phyloP scores from a whole-genome alignment of 2,113 vertebrate genomes.

The Rhea americana region DNA sequence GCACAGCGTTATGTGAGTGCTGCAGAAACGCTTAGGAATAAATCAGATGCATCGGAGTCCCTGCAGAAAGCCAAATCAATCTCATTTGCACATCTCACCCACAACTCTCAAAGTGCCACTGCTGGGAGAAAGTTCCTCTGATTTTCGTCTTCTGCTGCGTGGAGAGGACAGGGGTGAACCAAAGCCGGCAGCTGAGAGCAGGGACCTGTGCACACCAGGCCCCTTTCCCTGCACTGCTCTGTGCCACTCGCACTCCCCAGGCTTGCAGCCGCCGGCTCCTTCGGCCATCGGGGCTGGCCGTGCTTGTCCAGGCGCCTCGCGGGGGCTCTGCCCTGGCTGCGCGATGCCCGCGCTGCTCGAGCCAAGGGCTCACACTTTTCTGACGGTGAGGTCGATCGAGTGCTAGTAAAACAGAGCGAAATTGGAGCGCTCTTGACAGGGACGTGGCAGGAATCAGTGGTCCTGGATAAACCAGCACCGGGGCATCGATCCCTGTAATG shows the following conservation, averaged over 20 bases:
- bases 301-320: not conserved
- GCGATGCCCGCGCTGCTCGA: not conserved
- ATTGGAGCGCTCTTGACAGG: not conserved
- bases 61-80: not conserved
- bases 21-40: not conserved
- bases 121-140: not conserved
- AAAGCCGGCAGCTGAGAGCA: accelerated
- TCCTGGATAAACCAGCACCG: not conserved
- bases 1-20: not conserved
- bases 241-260: no score
- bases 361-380: not conserved
- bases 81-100: not conserved
- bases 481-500: accelerated
- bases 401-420: not conserved
- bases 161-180: not conserved
- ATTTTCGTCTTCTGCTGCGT: accelerated
- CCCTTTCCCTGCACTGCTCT: no score
- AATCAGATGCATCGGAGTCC: not conserved
- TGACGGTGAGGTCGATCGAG: not conserved
- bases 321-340: not conserved
- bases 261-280: not conserved
- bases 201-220: not conserved
- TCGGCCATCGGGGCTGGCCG: accelerated
- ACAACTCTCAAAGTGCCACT: not conserved
- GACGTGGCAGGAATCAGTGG: not conserved